phyloP scores from a whole-genome alignment of 2,888 invertebrate species.

The Nomada ferruginata region DNA sequence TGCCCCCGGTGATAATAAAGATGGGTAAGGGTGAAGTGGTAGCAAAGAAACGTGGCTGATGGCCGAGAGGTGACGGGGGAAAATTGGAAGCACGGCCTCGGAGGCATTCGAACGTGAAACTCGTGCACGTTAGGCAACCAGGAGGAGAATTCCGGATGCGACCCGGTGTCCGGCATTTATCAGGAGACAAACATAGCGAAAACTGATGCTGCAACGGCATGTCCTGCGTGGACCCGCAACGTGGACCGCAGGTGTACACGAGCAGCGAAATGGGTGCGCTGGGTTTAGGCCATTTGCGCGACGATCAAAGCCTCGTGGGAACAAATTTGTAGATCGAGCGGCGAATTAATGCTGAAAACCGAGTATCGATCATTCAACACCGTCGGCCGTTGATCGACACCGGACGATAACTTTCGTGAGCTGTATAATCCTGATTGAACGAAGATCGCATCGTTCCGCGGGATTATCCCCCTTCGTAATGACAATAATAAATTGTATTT shows the following conservation, averaged over 20 bases:
- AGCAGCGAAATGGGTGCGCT: constrained; percentile 35
- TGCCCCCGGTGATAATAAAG: constrained; percentile 24
- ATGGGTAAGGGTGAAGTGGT: not conserved
- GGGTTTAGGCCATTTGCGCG: constrained; percentile 26
- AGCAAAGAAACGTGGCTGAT: not conserved
- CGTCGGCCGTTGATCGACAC: not conserved
- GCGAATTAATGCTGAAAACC: constrained; percentile 35
- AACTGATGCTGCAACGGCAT: constrained; percentile 49
- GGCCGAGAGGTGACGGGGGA: not conserved
- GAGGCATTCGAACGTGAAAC: not conserved
- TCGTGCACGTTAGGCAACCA: not conserved
- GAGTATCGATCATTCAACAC: not conserved
- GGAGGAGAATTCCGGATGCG: constrained; percentile 12
- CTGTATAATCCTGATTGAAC: constrained; percentile 13
- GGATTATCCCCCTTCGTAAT: constrained; percentile 23
- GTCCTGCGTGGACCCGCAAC: constrained; percentile 25
- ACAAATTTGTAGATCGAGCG: constrained; percentile 30
- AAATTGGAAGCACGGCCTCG: not conserved
- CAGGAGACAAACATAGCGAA: constrained; percentile 61
- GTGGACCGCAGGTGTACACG: constrained; percentile 53
- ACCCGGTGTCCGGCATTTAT: constrained; percentile 48
- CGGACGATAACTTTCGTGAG: not conserved
- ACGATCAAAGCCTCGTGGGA: constrained; percentile 46
- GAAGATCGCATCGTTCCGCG: constrained; percentile 1
- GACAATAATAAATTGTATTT: constrained; percentile 31